Percentiles rank a stretch among this genome's conserved stretches.
phyloP scores from a whole-genome alignment of 2,113 vertebrate species.

The Stigmatopora argus region DNA sequence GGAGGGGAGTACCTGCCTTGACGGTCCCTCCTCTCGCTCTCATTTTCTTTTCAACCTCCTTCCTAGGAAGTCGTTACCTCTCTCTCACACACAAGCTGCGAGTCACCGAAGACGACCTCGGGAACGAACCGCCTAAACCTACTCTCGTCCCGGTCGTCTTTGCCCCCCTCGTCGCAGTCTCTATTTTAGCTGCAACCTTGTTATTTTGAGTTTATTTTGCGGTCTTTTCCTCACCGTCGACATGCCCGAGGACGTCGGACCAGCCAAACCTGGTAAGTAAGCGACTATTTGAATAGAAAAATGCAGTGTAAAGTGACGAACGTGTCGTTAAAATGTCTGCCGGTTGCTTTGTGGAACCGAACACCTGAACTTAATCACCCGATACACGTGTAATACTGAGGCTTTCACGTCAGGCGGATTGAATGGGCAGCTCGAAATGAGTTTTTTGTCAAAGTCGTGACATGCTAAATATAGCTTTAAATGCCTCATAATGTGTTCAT shows the following conservation, averaged over 20 bases:
- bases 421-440: neutral
- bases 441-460: no score
- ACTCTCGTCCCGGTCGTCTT: neutral
- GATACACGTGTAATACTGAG: neutral
- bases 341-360: neutral
- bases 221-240: conserved; percentile 9
- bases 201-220: conserved; percentile 5
- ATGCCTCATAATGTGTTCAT: neutral
- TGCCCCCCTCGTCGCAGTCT: neutral
- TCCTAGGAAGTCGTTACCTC: neutral
- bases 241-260: conserved; percentile 61
- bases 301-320: neutral
- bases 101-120: conserved; percentile 10
- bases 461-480: neutral
- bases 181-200: neutral
- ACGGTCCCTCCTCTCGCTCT: neutral
- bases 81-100: conserved; percentile 14
- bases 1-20: conserved; percentile 10
- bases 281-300: no score
- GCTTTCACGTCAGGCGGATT: neutral
- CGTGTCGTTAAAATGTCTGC: neutral
- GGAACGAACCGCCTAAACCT: neutral
- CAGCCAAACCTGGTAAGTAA: conserved; percentile 67
- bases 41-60: neutral
- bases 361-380: neutral